Conservation (phyloP, 1,140 invertebrate genomes). For the Octopus sinensis region DNA sequence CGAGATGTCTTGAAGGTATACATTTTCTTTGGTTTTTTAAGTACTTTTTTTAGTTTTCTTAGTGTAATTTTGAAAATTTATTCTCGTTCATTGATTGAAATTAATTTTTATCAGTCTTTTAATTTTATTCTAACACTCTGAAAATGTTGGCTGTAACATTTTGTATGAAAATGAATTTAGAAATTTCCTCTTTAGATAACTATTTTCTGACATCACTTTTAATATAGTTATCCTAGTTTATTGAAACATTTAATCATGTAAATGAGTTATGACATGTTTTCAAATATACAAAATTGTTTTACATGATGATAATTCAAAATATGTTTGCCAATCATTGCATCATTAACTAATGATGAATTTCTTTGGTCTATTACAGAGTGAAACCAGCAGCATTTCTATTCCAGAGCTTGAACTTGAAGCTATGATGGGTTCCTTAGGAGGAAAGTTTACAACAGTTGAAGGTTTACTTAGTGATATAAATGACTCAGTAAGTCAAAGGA, state of each 20-base stretch:
- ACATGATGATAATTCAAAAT: neutral
- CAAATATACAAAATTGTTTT: neutral
- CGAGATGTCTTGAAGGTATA: slow-evolving; percentile 87
- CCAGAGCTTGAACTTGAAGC: slow-evolving; percentile 89
- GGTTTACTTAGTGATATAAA: slow-evolving; percentile 64
- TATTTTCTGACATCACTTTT: neutral
- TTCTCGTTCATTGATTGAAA: no score
- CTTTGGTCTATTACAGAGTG: slow-evolving; percentile 66
- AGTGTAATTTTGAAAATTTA: no score
- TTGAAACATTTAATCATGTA: neutral
- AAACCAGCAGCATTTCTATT: slow-evolving; percentile 82
- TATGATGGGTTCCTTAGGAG: slow-evolving; percentile 79
- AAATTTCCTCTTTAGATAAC: neutral
- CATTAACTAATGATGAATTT: neutral
- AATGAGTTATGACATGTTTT: neutral
- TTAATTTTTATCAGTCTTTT: neutral
- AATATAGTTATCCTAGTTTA: neutral
- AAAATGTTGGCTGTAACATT: no score
- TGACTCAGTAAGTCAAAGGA: slow-evolving; percentile 46
- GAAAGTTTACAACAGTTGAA: slow-evolving; percentile 94
- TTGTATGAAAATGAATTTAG: no score
- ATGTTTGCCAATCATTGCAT: neutral
- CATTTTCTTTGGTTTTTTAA: no score
- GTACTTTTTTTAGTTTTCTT: no score
- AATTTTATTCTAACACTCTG: neutral